Percentiles rank a stretch among this genome's conserved stretches.
These are phyloP conservation scores for Apostichopus californicus DNA, from an alignment of 35 echinoderm and acorn worm species.

Conservation along the genomic window DNA sequence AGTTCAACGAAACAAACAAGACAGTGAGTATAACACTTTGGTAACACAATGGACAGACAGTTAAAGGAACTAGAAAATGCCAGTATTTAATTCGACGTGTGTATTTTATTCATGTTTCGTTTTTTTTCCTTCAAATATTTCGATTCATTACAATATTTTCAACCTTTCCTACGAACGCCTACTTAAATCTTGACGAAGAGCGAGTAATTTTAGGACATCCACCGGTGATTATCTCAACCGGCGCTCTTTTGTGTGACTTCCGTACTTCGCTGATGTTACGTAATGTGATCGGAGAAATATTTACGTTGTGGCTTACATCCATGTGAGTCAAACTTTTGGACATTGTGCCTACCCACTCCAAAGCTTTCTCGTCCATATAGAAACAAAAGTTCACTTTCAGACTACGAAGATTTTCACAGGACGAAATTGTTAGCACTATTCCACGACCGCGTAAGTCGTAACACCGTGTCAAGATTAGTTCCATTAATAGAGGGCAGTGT, in stretches of 20 bases:
- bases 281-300: constrained; percentile 53
- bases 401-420: constrained; percentile 47
- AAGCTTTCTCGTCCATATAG: constrained; percentile 44
- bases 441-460: constrained; percentile 60
- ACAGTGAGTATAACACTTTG: too few relatives aligned
- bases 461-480: constrained; percentile 62
- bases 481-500: constrained; percentile 40
- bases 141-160: too few relatives aligned
- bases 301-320: constrained; percentile 72
- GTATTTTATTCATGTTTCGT: too few relatives aligned
- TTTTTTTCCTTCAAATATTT: too few relatives aligned
- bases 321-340: constrained; percentile 49
- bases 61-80: too few relatives aligned
- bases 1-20: too few relatives aligned
- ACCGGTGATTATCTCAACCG: constrained; percentile 55
- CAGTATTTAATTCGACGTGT: too few relatives aligned
- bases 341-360: constrained; percentile 55
- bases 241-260: background rate
- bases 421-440: constrained; percentile 14
- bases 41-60: too few relatives aligned
- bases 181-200: constrained; percentile 43
- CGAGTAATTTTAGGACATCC: constrained; percentile 29
- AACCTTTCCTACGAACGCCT: background rate
- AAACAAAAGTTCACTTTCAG: constrained; percentile 64
- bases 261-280: constrained; percentile 1